Conservation (phyloP, 2,113 vertebrate species). For the Corythornis madagascariensis region DNA sequence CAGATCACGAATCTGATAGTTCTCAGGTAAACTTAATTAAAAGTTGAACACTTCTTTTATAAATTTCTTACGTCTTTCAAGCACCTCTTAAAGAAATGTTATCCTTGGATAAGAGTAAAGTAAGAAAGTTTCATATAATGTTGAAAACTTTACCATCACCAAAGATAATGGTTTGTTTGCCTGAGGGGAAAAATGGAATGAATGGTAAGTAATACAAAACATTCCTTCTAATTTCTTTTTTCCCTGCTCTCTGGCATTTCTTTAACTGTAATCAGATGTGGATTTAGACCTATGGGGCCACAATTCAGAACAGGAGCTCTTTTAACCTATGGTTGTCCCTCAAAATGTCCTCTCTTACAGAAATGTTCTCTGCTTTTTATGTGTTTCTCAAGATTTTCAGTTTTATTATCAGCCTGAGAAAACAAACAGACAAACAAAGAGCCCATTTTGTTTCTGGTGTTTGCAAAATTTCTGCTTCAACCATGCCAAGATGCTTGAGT, state of each 20-base stretch:
- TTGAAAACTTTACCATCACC: constrained; percentile 23
- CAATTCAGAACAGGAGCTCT: not conserved
- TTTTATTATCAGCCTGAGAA: not conserved
- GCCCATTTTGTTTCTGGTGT: not conserved
- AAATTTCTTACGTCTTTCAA: not conserved
- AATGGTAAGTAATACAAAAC: constrained; percentile 45
- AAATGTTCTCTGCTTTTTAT: not conserved
- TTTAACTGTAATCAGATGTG: not conserved
- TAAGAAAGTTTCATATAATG: not conserved
- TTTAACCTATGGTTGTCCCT: not conserved
- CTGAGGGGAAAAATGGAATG: not conserved
- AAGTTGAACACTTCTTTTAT: not conserved
- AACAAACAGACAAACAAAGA: not conserved
- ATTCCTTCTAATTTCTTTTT: constrained; percentile 25
- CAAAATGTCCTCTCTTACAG: not conserved
- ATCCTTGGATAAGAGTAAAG: not conserved
- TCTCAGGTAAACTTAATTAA: constrained; percentile 55
- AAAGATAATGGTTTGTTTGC: constrained; percentile 38
- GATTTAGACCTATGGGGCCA: not conserved
- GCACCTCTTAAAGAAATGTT: not conserved
- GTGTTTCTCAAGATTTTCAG: not conserved
- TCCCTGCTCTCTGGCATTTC: not conserved
- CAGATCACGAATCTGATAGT: constrained; percentile 5
- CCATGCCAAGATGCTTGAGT: not conserved
- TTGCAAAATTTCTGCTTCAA: not conserved